phyloP scores from a whole-genome alignment of 2,888 invertebrate genomes.

The Automeris io region DNA sequence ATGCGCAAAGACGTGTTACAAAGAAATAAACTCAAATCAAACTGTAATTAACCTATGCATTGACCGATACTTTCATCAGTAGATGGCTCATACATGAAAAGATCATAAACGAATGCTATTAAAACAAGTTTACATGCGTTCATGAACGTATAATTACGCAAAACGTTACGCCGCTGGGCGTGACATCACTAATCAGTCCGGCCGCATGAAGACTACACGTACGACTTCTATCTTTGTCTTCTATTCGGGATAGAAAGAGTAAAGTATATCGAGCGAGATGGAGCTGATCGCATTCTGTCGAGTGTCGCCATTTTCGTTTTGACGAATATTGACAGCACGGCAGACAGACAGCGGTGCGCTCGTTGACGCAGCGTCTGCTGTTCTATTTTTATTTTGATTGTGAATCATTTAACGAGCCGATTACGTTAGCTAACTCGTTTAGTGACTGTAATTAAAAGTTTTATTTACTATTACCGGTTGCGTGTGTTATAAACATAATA shows the following conservation, averaged over 20 bases:
- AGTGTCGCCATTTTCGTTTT: constrained; percentile 85
- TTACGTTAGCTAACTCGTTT: constrained; percentile 41
- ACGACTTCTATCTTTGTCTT: constrained; percentile 41
- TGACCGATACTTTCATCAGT: constrained; percentile 57
- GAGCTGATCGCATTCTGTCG: constrained; percentile 74
- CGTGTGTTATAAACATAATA: constrained; percentile 47
- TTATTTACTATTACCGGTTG: constrained; percentile 44
- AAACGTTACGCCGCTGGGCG: constrained; percentile 77
- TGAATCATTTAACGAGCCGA: constrained; percentile 62
- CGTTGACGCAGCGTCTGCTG: constrained; percentile 70
- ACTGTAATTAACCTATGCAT: constrained; percentile 54
- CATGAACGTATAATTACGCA: constrained; percentile 71
- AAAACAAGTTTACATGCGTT: constrained; percentile 70
- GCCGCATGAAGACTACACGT: constrained; percentile 67
- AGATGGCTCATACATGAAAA: constrained; percentile 59
- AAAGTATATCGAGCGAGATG: constrained; percentile 43
- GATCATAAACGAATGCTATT: constrained; percentile 67
- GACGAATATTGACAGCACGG: constrained; percentile 84
- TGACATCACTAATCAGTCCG: constrained; percentile 76
- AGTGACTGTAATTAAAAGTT: constrained; percentile 45
- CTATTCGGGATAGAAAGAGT: constrained; percentile 33
- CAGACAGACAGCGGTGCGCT: constrained; percentile 75
- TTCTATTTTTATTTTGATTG: constrained; percentile 75
- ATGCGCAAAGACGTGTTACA: constrained; percentile 71
- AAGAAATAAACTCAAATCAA: constrained; percentile 39